A percentile compares a stretch with the other conserved stretches of the same genome.
These are phyloP conservation scores for Cryptus armator DNA, from an alignment of 2,888 invertebrate genomes.

Conservation along the genomic window DNA sequence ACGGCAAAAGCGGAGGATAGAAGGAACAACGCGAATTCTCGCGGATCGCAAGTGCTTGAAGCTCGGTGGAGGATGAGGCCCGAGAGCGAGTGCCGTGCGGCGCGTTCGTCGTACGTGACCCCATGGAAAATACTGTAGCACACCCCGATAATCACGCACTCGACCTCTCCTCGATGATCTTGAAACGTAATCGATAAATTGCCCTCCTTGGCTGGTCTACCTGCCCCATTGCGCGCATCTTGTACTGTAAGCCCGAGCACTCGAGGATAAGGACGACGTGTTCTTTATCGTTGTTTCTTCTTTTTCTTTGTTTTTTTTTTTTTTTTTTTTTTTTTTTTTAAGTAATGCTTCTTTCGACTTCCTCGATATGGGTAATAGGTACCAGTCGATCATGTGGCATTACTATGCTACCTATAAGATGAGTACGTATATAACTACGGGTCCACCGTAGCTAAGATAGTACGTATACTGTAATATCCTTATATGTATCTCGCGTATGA, in stretches of 20 bases:
- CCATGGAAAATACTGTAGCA: slow-evolving; percentile 66
- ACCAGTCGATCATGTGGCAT: slow-evolving; percentile 57
- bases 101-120: slow-evolving; percentile 70
- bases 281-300: slow-evolving; percentile 38
- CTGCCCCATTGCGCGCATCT: slow-evolving; percentile 50
- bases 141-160: slow-evolving; percentile 69
- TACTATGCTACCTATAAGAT: slow-evolving; percentile 46
- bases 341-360: slow-evolving; percentile 45
- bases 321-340: slow-evolving; percentile 9
- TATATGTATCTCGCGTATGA: slow-evolving; percentile 23
- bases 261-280: slow-evolving; percentile 46
- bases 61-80: neutral
- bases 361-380: slow-evolving; percentile 52
- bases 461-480: slow-evolving; percentile 28
- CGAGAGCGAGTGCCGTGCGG: slow-evolving; percentile 52
- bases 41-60: neutral
- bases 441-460: neutral
- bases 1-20: slow-evolving; percentile 42
- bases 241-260: slow-evolving; percentile 37
- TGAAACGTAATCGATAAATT: slow-evolving; percentile 72
- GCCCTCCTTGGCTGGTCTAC: slow-evolving; percentile 64
- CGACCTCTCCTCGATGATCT: slow-evolving; percentile 70
- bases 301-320: slow-evolving; percentile 1
- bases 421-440: slow-evolving; percentile 11
- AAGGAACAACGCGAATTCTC: slow-evolving; percentile 22